Base-by-base conservation (phyloP, 2,113 vertebrate species). In the Naja naja region DNA sequence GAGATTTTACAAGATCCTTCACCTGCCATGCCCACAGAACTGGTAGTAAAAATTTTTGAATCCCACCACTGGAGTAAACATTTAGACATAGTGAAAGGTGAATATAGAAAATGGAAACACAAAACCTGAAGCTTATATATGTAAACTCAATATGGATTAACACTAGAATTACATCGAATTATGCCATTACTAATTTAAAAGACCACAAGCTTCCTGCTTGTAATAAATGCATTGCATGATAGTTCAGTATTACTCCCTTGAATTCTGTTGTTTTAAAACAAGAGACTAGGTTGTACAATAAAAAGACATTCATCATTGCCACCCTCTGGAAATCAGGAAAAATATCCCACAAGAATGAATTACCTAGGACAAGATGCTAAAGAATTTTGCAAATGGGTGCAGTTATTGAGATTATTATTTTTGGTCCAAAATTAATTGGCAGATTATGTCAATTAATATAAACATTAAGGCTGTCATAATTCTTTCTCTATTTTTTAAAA, bases 241-340 rank as follows among this genome's bases (percentile, higher is more conserved):
- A 94, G 93, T 0, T 0, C 34, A 45, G 47, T 1, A 22, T 1
- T 58, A 27, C 74, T 55, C 39, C 87, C 34, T 81, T 81, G 74
- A 81, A 22, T 81, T 81, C 34, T 22, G 18, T 81, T 81, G 74
- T 43, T 81, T 81, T 86, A 58, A 45, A 89, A 85, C 39, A 27
- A 89, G 0, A 55, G 34, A 5, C 27, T n/a, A 22, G 34, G 55
- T 94, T 1, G 69, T 25, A 1, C 56, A 7, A 90, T 54, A 27
- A 52, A 92, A 94, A 56, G 90, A 55, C 25, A 87, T 96, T 96
- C 52, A 88, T 16, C 97, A 96, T 97, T 97, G 97, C 97, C 97
- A 96, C 54, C 97, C 97, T 27, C 96, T 96, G 97, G 97, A 91
- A 27, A 58, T 92, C 18, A 39, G 0, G 3, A 45, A 43, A 69